Percentiles rank a stretch among this genome's conserved stretches.
Conservation (phyloP, 2,888 invertebrate species). For the Trichopria drosophilae region DNA sequence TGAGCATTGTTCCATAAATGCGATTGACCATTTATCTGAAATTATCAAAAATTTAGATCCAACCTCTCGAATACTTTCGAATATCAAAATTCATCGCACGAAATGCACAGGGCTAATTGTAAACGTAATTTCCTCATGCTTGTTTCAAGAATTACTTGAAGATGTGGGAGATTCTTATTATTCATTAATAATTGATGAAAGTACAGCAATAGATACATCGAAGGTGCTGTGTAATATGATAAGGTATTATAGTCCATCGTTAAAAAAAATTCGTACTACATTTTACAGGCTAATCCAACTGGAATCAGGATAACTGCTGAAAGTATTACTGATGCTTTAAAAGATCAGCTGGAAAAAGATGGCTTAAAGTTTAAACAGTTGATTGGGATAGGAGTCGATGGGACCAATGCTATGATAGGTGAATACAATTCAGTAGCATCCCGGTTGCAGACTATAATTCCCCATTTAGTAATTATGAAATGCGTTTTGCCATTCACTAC, state of each 20-base stretch:
- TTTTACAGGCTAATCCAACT: constrained; percentile 36
- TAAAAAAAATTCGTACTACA: constrained; percentile 32
- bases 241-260: constrained; percentile 29
- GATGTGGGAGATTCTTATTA: constrained; percentile 43
- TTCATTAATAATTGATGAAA: no score
- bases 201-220: no score
- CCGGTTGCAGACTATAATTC: no score
- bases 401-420: constrained; percentile 38
- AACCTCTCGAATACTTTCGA: constrained; percentile 35
- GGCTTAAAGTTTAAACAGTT: constrained; percentile 33
- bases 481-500: no score
- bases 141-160: no score
- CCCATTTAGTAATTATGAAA: no score
- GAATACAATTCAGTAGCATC: constrained; percentile 34
- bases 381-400: constrained; percentile 38
- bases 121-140: constrained; percentile 44
- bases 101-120: constrained; percentile 45
- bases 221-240: constrained; percentile 34
- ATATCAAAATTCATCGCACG: constrained; percentile 39
- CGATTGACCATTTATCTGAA: constrained; percentile 35
- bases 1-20: constrained; percentile 35
- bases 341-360: constrained; percentile 31
- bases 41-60: constrained; percentile 35
- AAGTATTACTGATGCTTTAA: constrained; percentile 19
- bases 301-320: constrained; percentile 30